Percentiles rank a stretch among this genome's conserved stretches.
These are phyloP conservation scores for Falco berigora DNA, from an alignment of 2,797 vertebrate species.

Conservation along the genomic window DNA sequence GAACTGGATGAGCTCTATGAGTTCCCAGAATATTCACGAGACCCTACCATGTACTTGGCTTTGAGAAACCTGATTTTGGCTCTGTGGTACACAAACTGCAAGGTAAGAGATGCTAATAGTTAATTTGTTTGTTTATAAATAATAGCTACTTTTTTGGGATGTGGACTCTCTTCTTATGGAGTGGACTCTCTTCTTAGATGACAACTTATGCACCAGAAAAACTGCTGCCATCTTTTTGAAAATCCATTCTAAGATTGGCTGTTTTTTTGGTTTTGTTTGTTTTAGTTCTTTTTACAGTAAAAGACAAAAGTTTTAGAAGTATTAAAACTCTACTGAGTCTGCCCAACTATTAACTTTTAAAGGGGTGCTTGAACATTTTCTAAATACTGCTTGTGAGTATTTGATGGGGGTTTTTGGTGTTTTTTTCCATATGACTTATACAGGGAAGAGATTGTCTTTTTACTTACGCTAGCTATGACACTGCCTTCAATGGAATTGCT, in stretches of 20 bases:
- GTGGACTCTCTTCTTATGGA: not conserved
- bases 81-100: slow-evolving; percentile 90
- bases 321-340: not conserved
- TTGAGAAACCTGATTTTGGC: slow-evolving; percentile 92
- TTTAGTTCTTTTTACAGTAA: not conserved
- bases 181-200: not conserved
- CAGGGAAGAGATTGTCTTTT: not conserved
- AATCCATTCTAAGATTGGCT: not conserved
- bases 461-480: not conserved
- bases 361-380: not conserved
- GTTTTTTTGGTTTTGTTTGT: not conserved
- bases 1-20: slow-evolving; percentile 97
- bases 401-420: not conserved
- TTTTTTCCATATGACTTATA: not conserved
- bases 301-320: not conserved
- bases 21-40: slow-evolving; percentile 96
- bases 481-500: not conserved
- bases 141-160: not conserved
- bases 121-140: not conserved
- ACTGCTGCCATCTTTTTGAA: not conserved
- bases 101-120: slow-evolving; percentile 70
- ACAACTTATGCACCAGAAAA: not conserved
- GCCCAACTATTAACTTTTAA: not conserved
- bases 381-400: not conserved
- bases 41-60: slow-evolving; percentile 97